A percentile compares a stretch with the other conserved stretches of the same genome.
Evolutionary conservation across 2,888 invertebrate species (phyloP).

Genomic region (Cheilosia vernalis): DNA sequence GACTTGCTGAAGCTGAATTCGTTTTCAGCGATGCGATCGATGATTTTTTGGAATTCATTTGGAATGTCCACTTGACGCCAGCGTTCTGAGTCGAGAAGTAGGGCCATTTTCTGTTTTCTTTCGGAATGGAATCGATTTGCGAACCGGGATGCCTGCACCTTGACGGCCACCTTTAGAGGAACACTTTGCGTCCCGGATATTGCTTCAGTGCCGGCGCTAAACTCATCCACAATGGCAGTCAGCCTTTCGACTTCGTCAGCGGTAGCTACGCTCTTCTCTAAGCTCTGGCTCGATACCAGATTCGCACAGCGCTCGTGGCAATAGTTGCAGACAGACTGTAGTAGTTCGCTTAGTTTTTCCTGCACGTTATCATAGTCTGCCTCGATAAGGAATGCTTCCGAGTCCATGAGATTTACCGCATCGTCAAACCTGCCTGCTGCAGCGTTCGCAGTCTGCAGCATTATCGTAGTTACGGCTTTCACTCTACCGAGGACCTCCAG

Average conservation of each 20-base stretch:
- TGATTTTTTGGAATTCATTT: conserved; percentile 92
- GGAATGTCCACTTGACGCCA: conserved; percentile 98
- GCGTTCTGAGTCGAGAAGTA: conserved; percentile 94
- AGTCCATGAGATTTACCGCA: conserved; percentile 85
- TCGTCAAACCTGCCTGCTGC: conserved; percentile 86
- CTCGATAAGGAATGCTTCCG: conserved; percentile 88
- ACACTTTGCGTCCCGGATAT: conserved; percentile 90
- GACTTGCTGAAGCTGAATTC: conserved; percentile 80
- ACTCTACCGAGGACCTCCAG: conserved; percentile 89
- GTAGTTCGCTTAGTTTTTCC: conserved; percentile 89
- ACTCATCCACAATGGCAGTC: conserved; percentile 90
- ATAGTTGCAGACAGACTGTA: conserved; percentile 93
- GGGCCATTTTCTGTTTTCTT: conserved; percentile 91
- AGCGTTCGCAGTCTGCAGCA: conserved; percentile 89
- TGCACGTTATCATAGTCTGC: conserved; percentile 89
- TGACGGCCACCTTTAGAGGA: conserved; percentile 91
- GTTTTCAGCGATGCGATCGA: conserved; percentile 87
- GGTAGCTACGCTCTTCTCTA: conserved; percentile 88
- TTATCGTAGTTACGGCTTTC: conserved; percentile 89
- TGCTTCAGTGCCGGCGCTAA: conserved; percentile 90
- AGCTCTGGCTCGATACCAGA: conserved; percentile 91
- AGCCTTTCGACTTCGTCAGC: conserved; percentile 90
- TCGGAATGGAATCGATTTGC: conserved; percentile 96
- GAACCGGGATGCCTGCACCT: conserved; percentile 95
- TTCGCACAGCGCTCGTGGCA: conserved; percentile 96